Base-by-base conservation (phyloP, 2,113 vertebrate genomes). In the Hippocampus guttulatus region DNA sequence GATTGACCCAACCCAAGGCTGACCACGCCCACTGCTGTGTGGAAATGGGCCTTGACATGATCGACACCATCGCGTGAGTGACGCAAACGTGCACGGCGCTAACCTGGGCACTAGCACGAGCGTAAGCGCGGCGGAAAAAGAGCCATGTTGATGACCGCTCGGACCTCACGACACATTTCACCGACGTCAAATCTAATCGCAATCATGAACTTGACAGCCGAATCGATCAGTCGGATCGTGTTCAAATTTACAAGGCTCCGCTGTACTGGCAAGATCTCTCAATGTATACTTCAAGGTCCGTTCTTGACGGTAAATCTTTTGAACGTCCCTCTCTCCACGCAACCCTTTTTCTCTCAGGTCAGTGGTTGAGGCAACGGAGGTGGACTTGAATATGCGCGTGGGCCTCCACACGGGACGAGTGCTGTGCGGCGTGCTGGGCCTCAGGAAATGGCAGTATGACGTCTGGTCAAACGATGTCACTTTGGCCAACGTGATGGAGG, bases 381-480 rank as follows among this genome's bases (percentile, higher is more conserved):
- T 99, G 83, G 94, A 98, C 81, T 93, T 99, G 80, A 99, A 99
- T 91, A 99, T 99, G 97, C 94, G 97, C 3, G 97, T 99, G 45
- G 97, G 97, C 33, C 81, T 99, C 73, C 97, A 99, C 81, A 99
- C 97, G 0, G 97, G 97, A 70, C 90, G 97, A 61, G 97, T 99
- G 67, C 95, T 99, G 64, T 99, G 97, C 2, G 97, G 97, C 0
- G 97, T 99, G 57, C 91, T 99, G 80, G 97, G 97, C 70, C 93
- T 99, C 77, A 94, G 97, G 85, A 99, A 99, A 83, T 99, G 97
- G 97, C 97, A 99, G 72, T 99, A 97, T 70, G 95, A 97, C 75
- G 95, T 97, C 69, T 99, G 97, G 97, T 99, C 97, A 83, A 98
- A 99, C 64, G 97, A 99, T 8, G 95, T 96, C 81, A 99, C 97